phyloP scores from a whole-genome alignment of 2,888 invertebrate genomes.

The Helleia helle region DNA sequence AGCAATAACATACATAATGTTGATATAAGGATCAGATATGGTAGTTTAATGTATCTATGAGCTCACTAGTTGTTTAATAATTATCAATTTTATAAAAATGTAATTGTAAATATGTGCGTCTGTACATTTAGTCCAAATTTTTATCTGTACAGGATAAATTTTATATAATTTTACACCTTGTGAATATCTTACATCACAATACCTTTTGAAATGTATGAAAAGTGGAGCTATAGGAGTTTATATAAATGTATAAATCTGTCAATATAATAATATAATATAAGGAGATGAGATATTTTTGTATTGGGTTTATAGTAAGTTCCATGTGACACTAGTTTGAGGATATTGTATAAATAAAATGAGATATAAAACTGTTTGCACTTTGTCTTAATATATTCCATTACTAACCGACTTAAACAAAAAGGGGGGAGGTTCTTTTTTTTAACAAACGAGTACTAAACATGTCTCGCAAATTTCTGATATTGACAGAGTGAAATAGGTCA shows the following conservation, averaged over 20 bases:
- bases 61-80: constrained; percentile 27
- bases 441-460: no score
- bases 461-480: no score
- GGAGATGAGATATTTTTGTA: constrained; percentile 71
- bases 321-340: constrained; percentile 59
- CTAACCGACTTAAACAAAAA: no score
- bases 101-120: constrained; percentile 52
- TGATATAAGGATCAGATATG: no score
- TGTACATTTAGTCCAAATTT: constrained; percentile 35
- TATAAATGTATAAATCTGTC: constrained; percentile 56
- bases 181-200: constrained; percentile 33
- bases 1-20: no score
- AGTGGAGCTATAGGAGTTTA: constrained; percentile 30
- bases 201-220: constrained; percentile 25
- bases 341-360: constrained; percentile 65
- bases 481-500: no score
- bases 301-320: constrained; percentile 62
- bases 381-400: no score
- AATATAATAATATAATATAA: constrained; percentile 54
- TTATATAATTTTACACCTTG: constrained; percentile 13
- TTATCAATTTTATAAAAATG: constrained; percentile 33
- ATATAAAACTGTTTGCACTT: constrained; percentile 29
- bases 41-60: constrained; percentile 19
- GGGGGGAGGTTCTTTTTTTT: no score
- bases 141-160: constrained; percentile 20